These are phyloP conservation scores for Rynchops niger DNA, from an alignment of 2,113 vertebrate species.

Conservation along the genomic window DNA sequence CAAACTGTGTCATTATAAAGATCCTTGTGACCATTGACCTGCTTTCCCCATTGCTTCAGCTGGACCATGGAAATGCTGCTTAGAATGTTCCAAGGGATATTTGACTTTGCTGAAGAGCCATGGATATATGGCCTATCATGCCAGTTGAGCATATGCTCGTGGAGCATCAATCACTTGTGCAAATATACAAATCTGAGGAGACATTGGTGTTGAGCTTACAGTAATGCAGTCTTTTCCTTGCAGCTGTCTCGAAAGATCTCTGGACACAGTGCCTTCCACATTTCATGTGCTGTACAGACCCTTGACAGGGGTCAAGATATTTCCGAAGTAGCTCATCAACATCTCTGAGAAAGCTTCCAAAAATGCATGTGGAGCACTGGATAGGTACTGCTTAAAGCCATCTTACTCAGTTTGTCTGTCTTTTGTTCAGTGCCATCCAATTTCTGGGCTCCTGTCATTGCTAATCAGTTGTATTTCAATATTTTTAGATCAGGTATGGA, in stretches of 20 bases:
- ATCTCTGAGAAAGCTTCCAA: constrained; percentile 13
- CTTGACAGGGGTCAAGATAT: not conserved
- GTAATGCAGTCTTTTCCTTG: constrained; percentile 21
- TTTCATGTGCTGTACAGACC: not conserved
- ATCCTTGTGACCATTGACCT: not conserved
- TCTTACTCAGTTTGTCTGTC: not conserved
- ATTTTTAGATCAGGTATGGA: not conserved
- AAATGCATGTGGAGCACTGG: not conserved
- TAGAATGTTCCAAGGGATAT: not conserved
- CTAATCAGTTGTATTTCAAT: not conserved
- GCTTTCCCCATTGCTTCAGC: not conserved
- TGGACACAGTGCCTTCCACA: not conserved
- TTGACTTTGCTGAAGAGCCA: not conserved
- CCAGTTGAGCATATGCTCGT: not conserved
- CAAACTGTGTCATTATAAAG: accelerated
- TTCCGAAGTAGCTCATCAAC: not conserved
- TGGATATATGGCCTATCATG: not conserved
- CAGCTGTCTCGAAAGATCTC: constrained; percentile 29
- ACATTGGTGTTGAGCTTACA: not conserved
- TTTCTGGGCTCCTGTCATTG: not conserved
- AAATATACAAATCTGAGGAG: not conserved
- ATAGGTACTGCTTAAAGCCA: not conserved
- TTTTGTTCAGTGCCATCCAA: not conserved
- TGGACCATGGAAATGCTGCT: not conserved
- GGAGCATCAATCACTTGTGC: not conserved